Base-by-base conservation (phyloP, 2,113 vertebrate species). In the Charina bottae region DNA sequence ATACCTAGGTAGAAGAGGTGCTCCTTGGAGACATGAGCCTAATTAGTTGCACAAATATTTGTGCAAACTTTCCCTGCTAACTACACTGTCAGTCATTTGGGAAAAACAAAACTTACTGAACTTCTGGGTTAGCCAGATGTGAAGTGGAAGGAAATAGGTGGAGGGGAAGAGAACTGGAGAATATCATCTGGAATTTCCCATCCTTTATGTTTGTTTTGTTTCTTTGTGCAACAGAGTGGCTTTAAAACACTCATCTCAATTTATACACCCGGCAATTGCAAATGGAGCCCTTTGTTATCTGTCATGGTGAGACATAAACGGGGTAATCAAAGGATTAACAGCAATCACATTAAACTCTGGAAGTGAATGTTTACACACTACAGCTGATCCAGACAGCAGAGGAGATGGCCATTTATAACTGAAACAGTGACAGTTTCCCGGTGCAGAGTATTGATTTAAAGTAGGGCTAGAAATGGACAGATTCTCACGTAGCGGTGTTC, bases 171-270 rank as follows among this genome's bases (percentile, higher is more conserved):
- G 17, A 37, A 78, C 2, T 78, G 68, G 33, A 78, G 68, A 78
- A 78, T 78, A 78, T 78, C 68, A 37, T 37, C 68, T 78, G 42
- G 49, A 28, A 7, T 53, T 53, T 85, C 49, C 24, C 26, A 53
- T 54, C 12, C 83, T 85, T 85, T 28, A 85, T 15, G 11, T 49
- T 85, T 26, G 11, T 28, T 33, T 54, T 19, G 37, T n/a, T 93
- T 24, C n/a, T 0, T 4, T 10, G 5, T 4, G 23, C 0, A 0
- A 2, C 11, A 55, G 59, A 0, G 26, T 11, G 83, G 42, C 54
- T 53, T 42, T 17, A 7, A 33, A 87, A 6, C 17, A 28, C 17
- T 24, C 56, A 2, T 78, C 68, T 78, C 33, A 37, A 78, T 78
- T 78, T 78, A 78, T n/a, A 78, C 68, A 2, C 12, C 0, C 23